These are phyloP conservation scores for Odontomachus brunneus DNA, from an alignment of 1,140 invertebrate species.

Conservation along the genomic window DNA sequence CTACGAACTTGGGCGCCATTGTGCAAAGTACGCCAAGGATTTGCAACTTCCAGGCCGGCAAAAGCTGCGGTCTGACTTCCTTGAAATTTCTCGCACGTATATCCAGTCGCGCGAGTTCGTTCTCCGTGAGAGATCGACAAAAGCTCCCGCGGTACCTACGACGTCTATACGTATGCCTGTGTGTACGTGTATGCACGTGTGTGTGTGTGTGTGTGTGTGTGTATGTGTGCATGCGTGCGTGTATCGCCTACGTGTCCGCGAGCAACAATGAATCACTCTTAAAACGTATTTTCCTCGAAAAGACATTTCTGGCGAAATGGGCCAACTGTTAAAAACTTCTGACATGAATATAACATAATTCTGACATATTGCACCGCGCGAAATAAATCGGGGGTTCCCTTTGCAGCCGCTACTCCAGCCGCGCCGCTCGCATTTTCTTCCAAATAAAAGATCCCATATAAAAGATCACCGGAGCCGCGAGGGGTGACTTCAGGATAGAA, in stretches of 20 bases:
- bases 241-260: conserved; percentile 43
- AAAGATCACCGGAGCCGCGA: not conserved
- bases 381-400: conserved; percentile 42
- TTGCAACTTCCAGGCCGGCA: conserved; percentile 52
- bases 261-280: conserved; percentile 58
- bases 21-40: conserved; percentile 59
- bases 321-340: conserved; percentile 54
- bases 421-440: conserved; percentile 22
- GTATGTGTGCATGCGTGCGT: conserved; percentile 22
- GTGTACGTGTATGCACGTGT: conserved; percentile 5
- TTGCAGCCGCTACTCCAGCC: not conserved
- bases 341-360: conserved; percentile 58
- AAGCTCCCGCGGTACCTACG: conserved; percentile 29
- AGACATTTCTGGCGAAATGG: conserved; percentile 55
- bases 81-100: conserved; percentile 59
- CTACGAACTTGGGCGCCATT: conserved; percentile 46
- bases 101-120: conserved; percentile 57
- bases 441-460: not conserved
- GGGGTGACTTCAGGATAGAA: conserved; percentile 15
- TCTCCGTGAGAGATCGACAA: conserved; percentile 57
- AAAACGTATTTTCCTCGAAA: conserved; percentile 52
- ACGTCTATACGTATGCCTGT: too few relatives aligned
- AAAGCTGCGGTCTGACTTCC: conserved; percentile 53
- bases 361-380: conserved; percentile 47
- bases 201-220: conserved; percentile 6